These are phyloP conservation scores for Tautogolabrus adspersus DNA, from an alignment of 2,113 vertebrate species.

Conservation along the genomic window DNA sequence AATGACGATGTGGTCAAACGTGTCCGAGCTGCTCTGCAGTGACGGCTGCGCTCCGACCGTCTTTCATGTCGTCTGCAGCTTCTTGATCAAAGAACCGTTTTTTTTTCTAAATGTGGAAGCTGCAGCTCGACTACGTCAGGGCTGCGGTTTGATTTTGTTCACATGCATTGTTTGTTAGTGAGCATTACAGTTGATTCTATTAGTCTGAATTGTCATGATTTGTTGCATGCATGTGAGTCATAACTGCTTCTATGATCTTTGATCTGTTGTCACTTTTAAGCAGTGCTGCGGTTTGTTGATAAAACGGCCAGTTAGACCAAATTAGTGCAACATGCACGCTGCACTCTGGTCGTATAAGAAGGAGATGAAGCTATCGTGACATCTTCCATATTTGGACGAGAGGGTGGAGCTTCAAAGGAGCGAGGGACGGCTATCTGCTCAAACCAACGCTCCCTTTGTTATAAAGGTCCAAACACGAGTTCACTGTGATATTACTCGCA, in stretches of 20 bases:
- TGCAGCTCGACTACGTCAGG: constrained; percentile 1
- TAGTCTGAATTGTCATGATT: neutral
- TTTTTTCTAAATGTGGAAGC: neutral
- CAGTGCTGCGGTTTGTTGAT: neutral
- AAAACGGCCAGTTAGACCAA: neutral
- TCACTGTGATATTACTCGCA: too few relatives aligned
- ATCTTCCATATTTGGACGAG: too few relatives aligned
- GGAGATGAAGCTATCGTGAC: too few relatives aligned
- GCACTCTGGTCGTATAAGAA: too few relatives aligned
- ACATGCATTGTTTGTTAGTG: neutral
- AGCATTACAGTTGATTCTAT: neutral
- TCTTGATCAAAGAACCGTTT: constrained; percentile 49
- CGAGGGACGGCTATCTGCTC: too few relatives aligned
- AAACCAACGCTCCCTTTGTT: too few relatives aligned
- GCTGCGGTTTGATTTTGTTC: constrained; percentile 34
- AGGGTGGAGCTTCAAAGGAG: too few relatives aligned
- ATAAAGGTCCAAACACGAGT: too few relatives aligned
- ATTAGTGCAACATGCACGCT: neutral
- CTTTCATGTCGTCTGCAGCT: neutral
- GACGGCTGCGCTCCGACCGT: constrained; percentile 9
- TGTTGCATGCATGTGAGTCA: neutral
- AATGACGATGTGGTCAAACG: constrained; percentile 1
- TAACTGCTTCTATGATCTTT: neutral
- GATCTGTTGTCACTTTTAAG: neutral
- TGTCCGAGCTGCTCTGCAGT: neutral